phyloP scores from a whole-genome alignment of 2,888 invertebrate species.

The Melieria omissa region DNA sequence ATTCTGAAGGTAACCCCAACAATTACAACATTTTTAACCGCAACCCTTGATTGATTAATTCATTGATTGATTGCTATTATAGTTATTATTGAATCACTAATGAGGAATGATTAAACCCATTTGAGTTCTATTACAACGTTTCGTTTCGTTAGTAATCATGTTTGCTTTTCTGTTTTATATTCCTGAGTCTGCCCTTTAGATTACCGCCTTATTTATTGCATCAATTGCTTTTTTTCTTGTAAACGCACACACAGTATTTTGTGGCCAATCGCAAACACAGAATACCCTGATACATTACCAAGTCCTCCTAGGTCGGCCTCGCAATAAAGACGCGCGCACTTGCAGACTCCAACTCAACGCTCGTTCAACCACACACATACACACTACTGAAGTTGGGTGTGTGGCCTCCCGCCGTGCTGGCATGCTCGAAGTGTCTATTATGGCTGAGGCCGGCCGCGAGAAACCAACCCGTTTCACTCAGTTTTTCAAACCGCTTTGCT shows the following conservation, averaged over 20 bases:
- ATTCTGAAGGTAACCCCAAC: constrained; percentile 91
- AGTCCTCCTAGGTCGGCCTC: too few species aligned
- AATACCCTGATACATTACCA: too few species aligned
- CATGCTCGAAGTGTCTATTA: too few species aligned
- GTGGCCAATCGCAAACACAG: too few species aligned
- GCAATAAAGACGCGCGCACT: neutral
- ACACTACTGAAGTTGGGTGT: neutral
- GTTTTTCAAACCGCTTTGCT: too few species aligned
- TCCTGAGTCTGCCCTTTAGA: constrained; percentile 58
- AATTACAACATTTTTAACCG: constrained; percentile 39
- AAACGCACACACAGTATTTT: constrained; percentile 20
- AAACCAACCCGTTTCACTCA: too few species aligned
- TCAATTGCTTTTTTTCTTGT: constrained; percentile 36
- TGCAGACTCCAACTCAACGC: neutral
- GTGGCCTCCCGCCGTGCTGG: too few species aligned
- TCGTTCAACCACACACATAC: neutral
- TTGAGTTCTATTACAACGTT: constrained; percentile 23
- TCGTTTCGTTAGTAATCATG: constrained; percentile 48
- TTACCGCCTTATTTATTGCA: constrained; percentile 26
- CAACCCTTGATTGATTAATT: constrained; percentile 51
- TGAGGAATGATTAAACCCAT: constrained; percentile 29
- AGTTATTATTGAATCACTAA: constrained; percentile 30
- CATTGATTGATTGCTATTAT: constrained; percentile 37
- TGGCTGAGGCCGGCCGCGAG: too few species aligned
- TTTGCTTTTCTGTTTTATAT: constrained; percentile 60